Percentiles rank a stretch among this genome's conserved stretches.
Evolutionary conservation across 2,797 vertebrate genomes (phyloP).

Genomic region (Chelon labrosus): DNA sequence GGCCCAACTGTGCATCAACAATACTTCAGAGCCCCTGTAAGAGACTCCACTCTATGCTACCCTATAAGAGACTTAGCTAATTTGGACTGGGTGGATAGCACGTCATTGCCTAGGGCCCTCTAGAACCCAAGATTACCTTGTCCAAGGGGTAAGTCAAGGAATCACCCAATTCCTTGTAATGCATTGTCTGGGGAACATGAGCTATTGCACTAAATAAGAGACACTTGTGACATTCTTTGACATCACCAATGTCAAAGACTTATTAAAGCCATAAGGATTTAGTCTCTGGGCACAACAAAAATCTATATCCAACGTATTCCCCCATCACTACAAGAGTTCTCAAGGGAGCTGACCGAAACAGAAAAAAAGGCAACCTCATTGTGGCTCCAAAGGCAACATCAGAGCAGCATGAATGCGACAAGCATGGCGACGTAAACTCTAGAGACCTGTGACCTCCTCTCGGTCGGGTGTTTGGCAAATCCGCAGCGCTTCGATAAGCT

Average conservation of each 20-base stretch:
- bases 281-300: neutral
- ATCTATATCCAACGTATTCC: neutral
- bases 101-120: too few species aligned
- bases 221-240: neutral
- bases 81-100: too few species aligned
- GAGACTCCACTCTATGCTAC: too few species aligned
- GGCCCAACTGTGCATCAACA: too few species aligned
- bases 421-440: neutral
- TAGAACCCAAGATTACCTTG: too few species aligned
- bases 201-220: too few species aligned
- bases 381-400: neutral
- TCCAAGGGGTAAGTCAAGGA: neutral
- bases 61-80: too few species aligned
- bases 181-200: neutral
- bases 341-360: neutral
- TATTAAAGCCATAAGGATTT: neutral
- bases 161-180: neutral
- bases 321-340: neutral
- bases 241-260: neutral
- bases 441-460: conserved; percentile 33
- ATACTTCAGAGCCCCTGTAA: too few species aligned
- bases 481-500: conserved; percentile 5
- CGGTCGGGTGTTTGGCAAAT: conserved; percentile 27
- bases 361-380: neutral
- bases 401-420: neutral